A percentile compares a stretch with the other conserved stretches of the same genome.
These are phyloP conservation scores for Carpatolechia fugitivella DNA, from an alignment of 2,888 invertebrate genomes.

Conservation along the genomic window DNA sequence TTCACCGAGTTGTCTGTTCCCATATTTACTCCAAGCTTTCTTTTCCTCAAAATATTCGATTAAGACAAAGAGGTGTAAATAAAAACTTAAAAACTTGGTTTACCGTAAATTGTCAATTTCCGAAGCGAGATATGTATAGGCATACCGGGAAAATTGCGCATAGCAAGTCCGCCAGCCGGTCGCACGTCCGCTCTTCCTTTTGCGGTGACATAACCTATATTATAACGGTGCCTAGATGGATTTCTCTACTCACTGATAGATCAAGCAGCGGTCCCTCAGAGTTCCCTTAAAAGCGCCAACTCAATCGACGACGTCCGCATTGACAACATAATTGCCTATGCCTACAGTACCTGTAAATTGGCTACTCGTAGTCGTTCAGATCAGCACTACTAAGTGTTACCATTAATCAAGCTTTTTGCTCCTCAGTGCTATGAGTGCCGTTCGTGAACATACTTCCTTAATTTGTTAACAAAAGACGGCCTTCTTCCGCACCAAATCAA, in stretches of 20 bases:
- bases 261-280: slow-evolving; percentile 29
- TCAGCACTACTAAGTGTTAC: slow-evolving; percentile 1
- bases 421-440: background rate
- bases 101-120: slow-evolving; percentile 53
- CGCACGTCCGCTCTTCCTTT: slow-evolving; percentile 52
- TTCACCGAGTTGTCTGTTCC: no score
- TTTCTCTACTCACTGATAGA: slow-evolving; percentile 41
- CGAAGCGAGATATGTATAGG: slow-evolving; percentile 27
- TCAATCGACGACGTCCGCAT: slow-evolving; percentile 22
- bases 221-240: slow-evolving; percentile 56
- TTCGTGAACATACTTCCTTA: slow-evolving; percentile 15
- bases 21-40: no score
- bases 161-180: slow-evolving; percentile 27
- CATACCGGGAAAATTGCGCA: slow-evolving; percentile 41
- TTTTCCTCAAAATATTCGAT: no score
- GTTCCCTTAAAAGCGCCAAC: slow-evolving; percentile 21
- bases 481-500: slow-evolving; percentile 18
- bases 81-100: slow-evolving; percentile 32
- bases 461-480: slow-evolving; percentile 20
- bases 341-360: slow-evolving; percentile 12
- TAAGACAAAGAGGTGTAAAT: no score
- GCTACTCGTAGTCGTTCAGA: slow-evolving; percentile 11
- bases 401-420: slow-evolving; percentile 9
- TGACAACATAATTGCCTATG: slow-evolving; percentile 30
- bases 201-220: slow-evolving; percentile 63